These are phyloP conservation scores for Onychorhynchus coronatus DNA, from an alignment of 2,113 vertebrate genomes.

Conservation along the genomic window DNA sequence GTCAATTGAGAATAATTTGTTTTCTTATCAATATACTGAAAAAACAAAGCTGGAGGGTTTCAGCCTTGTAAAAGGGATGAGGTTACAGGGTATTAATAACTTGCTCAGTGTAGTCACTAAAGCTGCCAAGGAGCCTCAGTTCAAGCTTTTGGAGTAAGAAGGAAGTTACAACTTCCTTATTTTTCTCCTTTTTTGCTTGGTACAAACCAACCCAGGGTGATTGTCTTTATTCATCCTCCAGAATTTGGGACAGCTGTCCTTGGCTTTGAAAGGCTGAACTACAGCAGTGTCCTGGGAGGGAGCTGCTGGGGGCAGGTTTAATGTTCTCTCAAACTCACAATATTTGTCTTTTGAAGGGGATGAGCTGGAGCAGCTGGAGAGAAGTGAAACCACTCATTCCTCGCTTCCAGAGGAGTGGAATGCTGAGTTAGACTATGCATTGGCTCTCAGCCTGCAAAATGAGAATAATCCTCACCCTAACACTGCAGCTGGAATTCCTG, in stretches of 20 bases:
- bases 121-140: not conserved
- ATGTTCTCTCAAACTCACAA: not conserved
- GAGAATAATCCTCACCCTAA: constrained; percentile 39
- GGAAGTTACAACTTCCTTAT: not conserved
- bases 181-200: not conserved
- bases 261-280: not conserved
- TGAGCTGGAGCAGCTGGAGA: constrained; percentile 54
- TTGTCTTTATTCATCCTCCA: not conserved
- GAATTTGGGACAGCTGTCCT: not conserved
- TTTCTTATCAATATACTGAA: not conserved
- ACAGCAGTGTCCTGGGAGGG: not conserved
- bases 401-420: constrained; percentile 64
- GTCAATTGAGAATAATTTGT: not conserved
- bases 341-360: constrained; percentile 18
- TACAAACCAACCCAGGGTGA: not conserved
- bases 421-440: constrained; percentile 83
- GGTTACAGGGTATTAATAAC: not conserved
- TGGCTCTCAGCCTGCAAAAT: constrained; percentile 88
- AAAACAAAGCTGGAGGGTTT: not conserved
- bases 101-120: not conserved
- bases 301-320: not conserved
- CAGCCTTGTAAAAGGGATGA: not conserved
- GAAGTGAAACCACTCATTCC: not conserved
- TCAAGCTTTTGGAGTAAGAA: not conserved
- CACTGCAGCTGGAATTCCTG: not conserved